Conservation (phyloP, 2,113 vertebrate genomes). For the Vulpes vulpes region DNA sequence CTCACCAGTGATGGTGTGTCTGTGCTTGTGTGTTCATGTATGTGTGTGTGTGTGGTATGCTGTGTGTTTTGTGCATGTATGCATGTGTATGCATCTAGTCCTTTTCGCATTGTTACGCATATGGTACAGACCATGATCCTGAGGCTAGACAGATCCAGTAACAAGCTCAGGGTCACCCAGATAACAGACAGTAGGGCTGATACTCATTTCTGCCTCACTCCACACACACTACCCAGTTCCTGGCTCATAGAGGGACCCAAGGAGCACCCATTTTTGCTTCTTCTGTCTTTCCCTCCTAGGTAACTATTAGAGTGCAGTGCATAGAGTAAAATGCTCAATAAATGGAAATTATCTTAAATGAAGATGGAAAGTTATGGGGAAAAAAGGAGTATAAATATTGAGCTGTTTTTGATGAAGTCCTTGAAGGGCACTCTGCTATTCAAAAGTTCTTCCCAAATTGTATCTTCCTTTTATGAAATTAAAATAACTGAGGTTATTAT, state of each 20-base stretch:
- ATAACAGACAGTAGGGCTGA: not conserved
- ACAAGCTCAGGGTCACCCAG: not conserved
- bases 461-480: constrained; percentile 56
- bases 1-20: not conserved
- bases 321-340: not conserved
- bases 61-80: not conserved
- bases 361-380: not conserved
- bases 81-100: not conserved
- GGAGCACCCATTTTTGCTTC: not conserved
- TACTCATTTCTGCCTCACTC: not conserved
- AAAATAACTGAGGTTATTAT: constrained; percentile 11
- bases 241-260: not conserved
- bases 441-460: not conserved
- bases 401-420: not conserved
- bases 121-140: not conserved
- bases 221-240: not conserved
- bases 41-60: not conserved
- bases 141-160: not conserved
- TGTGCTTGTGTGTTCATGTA: not conserved
- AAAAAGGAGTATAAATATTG: not conserved
- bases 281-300: not conserved
- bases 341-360: not conserved
- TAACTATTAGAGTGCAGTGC: not conserved
- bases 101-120: no score
- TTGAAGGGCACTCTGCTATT: not conserved